Percentiles rank a stretch among this genome's conserved stretches.
Conservation (phyloP, 1,140 invertebrate genomes). For the Brachionus plicatilis region DNA sequence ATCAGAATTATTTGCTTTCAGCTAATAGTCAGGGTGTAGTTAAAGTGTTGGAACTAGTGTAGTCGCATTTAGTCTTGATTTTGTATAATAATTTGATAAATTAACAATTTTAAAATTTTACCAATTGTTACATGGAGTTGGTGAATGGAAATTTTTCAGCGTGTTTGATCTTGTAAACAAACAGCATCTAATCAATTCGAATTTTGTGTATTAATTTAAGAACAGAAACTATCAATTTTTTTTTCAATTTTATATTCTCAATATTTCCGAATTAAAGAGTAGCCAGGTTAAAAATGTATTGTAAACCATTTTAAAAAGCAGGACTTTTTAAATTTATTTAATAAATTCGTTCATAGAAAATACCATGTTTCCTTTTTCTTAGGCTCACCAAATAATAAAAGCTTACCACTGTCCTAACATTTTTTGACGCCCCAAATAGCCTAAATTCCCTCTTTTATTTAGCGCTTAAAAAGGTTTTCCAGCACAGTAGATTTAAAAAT, state of each 20-base stretch:
- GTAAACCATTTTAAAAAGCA: not conserved
- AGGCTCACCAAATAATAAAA: not conserved
- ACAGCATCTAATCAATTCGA: not conserved
- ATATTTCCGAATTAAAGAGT: not conserved
- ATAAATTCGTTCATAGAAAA: not conserved
- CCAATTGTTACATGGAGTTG: not conserved
- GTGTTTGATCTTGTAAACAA: not conserved
- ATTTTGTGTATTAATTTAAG: not conserved
- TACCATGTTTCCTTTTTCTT: not conserved
- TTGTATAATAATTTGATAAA: not conserved
- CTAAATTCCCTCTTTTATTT: too few species aligned
- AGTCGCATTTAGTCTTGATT: not conserved
- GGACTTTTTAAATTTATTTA: not conserved
- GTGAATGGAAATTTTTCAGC: not conserved
- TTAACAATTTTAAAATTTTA: not conserved
- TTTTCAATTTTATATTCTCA: not conserved
- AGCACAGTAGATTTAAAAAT: too few species aligned
- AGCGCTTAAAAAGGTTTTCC: too few species aligned
- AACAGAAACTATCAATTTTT: not conserved
- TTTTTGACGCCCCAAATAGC: too few species aligned
- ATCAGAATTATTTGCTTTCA: slow-evolving; percentile 77
- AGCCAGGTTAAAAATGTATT: not conserved
- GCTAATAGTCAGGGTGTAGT: slow-evolving; percentile 89
- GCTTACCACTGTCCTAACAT: too few species aligned
- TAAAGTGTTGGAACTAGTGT: slow-evolving; percentile 49